Conservation (phyloP, 2,888 invertebrate genomes). For the Standfussiana lucernea region DNA sequence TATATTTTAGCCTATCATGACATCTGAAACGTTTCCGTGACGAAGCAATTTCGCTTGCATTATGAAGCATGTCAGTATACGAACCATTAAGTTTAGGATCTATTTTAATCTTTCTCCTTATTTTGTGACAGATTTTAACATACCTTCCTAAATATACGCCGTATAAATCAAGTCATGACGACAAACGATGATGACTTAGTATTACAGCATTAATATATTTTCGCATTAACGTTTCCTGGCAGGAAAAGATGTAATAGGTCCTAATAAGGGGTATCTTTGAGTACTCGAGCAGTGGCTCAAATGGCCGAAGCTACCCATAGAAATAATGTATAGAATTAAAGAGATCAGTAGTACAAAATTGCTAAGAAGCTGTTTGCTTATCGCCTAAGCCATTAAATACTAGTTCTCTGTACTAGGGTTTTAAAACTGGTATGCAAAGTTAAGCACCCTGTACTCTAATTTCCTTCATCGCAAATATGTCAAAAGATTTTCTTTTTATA, state of each 20-base stretch:
- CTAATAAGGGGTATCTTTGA: slow-evolving; percentile 44
- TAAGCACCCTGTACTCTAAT: neutral
- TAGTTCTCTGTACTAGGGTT: slow-evolving; percentile 24
- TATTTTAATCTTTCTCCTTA: slow-evolving; percentile 51
- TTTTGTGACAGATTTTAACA: slow-evolving; percentile 43
- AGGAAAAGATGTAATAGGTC: slow-evolving; percentile 42
- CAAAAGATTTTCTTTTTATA: neutral
- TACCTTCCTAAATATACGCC: slow-evolving; percentile 4
- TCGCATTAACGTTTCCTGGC: slow-evolving; percentile 38
- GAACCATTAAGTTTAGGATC: slow-evolving; percentile 56
- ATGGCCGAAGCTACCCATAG: slow-evolving; percentile 12
- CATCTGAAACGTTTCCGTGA: slow-evolving; percentile 69
- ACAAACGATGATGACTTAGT: neutral
- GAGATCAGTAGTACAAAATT: slow-evolving; percentile 22
- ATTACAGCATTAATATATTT: slow-evolving; percentile 9
- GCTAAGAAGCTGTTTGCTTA: slow-evolving; percentile 39
- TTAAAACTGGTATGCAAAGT: neutral
- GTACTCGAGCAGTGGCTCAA: neutral
- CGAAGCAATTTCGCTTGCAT: slow-evolving; percentile 67
- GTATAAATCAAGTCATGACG: slow-evolving; percentile 13
- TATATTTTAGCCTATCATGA: slow-evolving; percentile 36
- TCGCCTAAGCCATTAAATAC: slow-evolving; percentile 28
- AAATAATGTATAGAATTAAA: slow-evolving; percentile 52
- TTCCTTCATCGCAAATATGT: neutral
- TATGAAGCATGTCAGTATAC: slow-evolving; percentile 49